Conservation (phyloP, 2,797 vertebrate genomes). For the Amphiprion clarkii region DNA sequence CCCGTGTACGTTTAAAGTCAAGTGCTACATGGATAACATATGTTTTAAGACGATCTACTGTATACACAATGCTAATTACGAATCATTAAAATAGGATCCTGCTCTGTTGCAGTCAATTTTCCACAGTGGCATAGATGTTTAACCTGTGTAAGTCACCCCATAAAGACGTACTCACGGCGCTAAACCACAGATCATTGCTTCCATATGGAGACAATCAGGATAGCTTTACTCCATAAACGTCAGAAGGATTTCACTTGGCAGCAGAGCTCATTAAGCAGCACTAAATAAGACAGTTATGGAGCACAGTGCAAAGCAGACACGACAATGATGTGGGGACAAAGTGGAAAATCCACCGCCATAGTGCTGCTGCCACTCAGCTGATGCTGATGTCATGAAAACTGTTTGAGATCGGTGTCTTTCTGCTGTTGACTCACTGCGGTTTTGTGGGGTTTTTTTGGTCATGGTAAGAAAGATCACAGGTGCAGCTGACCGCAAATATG, state of each 20-base stretch:
- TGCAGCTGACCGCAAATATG: constrained; percentile 27
- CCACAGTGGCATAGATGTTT: constrained; percentile 28
- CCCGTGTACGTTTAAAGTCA: constrained; percentile 30
- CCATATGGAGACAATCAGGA: constrained; percentile 73
- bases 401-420: constrained; percentile 1
- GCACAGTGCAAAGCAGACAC: background rate
- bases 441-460: constrained; percentile 7
- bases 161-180: constrained; percentile 40
- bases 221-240: constrained; percentile 65
- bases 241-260: constrained; percentile 34
- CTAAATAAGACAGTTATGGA: constrained; percentile 44
- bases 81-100: constrained; percentile 29
- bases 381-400: constrained; percentile 25
- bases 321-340: background rate
- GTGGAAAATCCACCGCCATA: too few relatives aligned
- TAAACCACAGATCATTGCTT: constrained; percentile 53
- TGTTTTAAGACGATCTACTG: constrained; percentile 10
- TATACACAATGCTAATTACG: constrained; percentile 18
- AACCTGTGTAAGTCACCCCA: constrained; percentile 43
- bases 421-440: constrained; percentile 8
- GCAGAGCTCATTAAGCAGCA: constrained; percentile 46
- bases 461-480: constrained; percentile 22
- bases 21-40: constrained; percentile 8
- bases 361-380: constrained; percentile 8
- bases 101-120: constrained; percentile 46